Evolutionary conservation across 1,140 invertebrate species (phyloP).

Genomic region (Neodiprion virginianus): DNA sequence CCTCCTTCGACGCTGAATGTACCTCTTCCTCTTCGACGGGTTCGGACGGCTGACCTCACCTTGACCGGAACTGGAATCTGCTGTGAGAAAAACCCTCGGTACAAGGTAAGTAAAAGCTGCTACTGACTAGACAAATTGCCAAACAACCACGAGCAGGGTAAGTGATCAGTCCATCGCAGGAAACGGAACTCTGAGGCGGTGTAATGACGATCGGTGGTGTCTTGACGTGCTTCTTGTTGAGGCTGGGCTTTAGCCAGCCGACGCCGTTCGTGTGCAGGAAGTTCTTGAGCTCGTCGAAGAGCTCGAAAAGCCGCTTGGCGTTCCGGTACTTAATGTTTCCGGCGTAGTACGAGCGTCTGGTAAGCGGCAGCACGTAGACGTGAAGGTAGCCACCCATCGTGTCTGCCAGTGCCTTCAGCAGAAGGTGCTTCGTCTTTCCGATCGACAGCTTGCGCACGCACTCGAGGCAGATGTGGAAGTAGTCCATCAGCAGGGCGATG

Average conservation of each 20-base stretch:
- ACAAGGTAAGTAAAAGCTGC: neutral
- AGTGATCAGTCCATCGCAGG: slow-evolving; percentile 42
- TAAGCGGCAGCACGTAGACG: slow-evolving; percentile 63
- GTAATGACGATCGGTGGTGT: slow-evolving; percentile 39
- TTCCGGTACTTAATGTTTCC: slow-evolving; percentile 65
- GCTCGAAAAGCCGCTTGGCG: slow-evolving; percentile 61
- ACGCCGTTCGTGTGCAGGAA: slow-evolving; percentile 65
- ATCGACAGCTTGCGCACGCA: slow-evolving; percentile 53
- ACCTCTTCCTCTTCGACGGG: neutral
- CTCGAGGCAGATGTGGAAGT: slow-evolving; percentile 62
- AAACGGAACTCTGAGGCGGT: slow-evolving; percentile 32
- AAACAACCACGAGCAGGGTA: slow-evolving; percentile 35
- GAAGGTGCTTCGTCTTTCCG: slow-evolving; percentile 56
- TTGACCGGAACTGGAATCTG: too few relatives aligned
- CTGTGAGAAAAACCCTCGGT: too few relatives aligned
- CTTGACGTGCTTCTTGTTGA: slow-evolving; percentile 47
- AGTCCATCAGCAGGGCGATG: slow-evolving; percentile 55
- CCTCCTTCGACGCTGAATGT: neutral
- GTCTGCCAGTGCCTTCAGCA: slow-evolving; percentile 64
- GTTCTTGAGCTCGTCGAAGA: slow-evolving; percentile 63
- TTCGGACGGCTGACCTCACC: too few relatives aligned
- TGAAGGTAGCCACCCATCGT: slow-evolving; percentile 63
- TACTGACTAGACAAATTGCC: too few relatives aligned
- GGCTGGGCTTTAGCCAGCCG: slow-evolving; percentile 63
- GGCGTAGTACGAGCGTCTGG: slow-evolving; percentile 66